Evolutionary conservation across 2,888 invertebrate genomes (phyloP).

Genomic region (Phania funesta): DNA sequence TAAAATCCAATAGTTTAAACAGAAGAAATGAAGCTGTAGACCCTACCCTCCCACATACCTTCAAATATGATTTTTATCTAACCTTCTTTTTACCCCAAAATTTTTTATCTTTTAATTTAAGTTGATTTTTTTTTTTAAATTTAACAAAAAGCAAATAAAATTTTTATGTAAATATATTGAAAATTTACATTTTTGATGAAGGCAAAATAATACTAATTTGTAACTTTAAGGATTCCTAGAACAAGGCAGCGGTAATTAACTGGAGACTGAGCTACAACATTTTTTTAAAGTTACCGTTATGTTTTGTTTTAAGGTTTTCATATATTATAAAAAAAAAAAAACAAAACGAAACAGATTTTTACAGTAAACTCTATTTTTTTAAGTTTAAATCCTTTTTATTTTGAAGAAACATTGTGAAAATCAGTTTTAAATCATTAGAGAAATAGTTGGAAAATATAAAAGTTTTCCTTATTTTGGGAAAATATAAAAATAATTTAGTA

Average conservation of each 20-base stretch:
- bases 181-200: slow-evolving; percentile 66
- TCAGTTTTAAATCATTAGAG: neutral
- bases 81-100: slow-evolving; percentile 3
- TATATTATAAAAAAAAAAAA: slow-evolving; percentile 15
- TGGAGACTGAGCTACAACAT: slow-evolving; percentile 81
- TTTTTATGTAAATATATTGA: slow-evolving; percentile 67
- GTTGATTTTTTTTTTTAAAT: slow-evolving; percentile 31
- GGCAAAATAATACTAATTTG: slow-evolving; percentile 59
- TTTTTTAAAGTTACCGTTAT: slow-evolving; percentile 78
- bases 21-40: neutral
- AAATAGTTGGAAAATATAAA: too few species aligned
- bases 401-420: neutral
- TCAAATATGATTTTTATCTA: neutral
- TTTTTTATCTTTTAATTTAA: slow-evolving; percentile 27
- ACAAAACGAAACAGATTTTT: slow-evolving; percentile 7
- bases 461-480: too few species aligned
- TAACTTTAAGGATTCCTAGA: slow-evolving; percentile 48
- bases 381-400: neutral
- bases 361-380: neutral
- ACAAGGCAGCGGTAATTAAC: slow-evolving; percentile 76
- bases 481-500: too few species aligned
- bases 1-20: too few species aligned
- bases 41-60: neutral
- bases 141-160: slow-evolving; percentile 1
- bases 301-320: slow-evolving; percentile 68